phyloP scores from a whole-genome alignment of 2,797 vertebrate genomes.

The Onychomys leucogaster region DNA sequence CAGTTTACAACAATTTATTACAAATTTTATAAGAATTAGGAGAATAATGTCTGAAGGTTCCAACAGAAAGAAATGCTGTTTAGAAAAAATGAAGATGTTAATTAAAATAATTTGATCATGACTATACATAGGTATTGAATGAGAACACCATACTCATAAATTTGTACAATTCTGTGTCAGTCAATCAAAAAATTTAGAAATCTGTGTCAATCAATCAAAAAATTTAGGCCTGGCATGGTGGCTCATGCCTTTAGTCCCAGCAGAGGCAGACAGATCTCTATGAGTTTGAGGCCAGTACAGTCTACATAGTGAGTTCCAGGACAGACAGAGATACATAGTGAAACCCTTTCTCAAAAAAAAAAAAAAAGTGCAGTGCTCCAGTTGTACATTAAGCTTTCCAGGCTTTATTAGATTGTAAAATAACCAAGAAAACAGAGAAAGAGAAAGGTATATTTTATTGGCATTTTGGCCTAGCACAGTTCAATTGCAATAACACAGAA shows the following conservation, averaged over 20 bases:
- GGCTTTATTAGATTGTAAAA: constrained; percentile 65
- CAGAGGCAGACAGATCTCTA: background rate
- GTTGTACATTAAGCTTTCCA: constrained; percentile 48
- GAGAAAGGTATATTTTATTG: constrained; percentile 83
- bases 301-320: background rate
- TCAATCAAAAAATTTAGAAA: background rate
- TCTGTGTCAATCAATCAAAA: background rate
- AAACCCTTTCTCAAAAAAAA: background rate
- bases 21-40: background rate
- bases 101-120: background rate
- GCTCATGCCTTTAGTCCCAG: background rate
- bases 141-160: background rate
- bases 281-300: background rate
- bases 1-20: background rate
- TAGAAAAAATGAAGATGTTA: background rate
- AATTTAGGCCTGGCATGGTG: too few relatives aligned
- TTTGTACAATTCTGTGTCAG: background rate
- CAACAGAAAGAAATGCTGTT: background rate
- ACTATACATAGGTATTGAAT: background rate
- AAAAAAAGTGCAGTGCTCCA: background rate
- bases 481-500: constrained; percentile 76
- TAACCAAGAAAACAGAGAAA: constrained; percentile 66
- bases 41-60: background rate
- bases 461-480: constrained; percentile 69
- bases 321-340: background rate